Base-by-base conservation (phyloP, 2,797 vertebrate genomes). In the Amblyopsis hoosieri region DNA sequence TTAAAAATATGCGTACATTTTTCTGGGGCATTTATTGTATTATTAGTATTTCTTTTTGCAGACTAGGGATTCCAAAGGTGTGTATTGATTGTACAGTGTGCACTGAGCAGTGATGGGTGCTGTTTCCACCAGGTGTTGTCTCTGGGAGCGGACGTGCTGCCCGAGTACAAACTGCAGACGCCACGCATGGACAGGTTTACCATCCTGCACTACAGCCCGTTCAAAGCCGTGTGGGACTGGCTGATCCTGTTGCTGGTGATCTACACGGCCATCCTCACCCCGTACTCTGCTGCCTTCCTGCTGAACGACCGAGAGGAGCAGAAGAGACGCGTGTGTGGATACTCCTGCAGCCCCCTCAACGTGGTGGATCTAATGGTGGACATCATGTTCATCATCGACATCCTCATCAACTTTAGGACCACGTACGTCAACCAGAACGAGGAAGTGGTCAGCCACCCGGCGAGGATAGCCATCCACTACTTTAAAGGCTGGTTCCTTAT, bases 401-500 rank as follows among this genome's bases (percentile, higher is more conserved):
- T 99, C 88, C 94, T 99, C 70, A 99, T 99, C 86, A 99, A 99
- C 94, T 99, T 99, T 90, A 93, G 98, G 92, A 99, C 98, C 81
- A 99, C 97, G 2, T 99, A 99, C 48, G 98, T 99, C 51, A 99
- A 99, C 89, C 85, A 90, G 72, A 99, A 99, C 60, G 98, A 99
- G 93, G 98, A 99, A 89, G 98, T 99, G 89, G 98, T 99, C 85
- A 99, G 97, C 88, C 94, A 99, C 69, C 97, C 98, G 1, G 95
- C 95, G 66, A 98, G 94, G 91, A 99, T 99, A 85, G 97, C 97
- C 58, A 95, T 99, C 87, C 98, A 99, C 90, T 99, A 99, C 88
- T 99, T 99, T 91, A 99, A 99, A 93, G 98, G 98, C 92, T 99
- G 98, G 98, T 99, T 99, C 92, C 96, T 99, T 85, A 99, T 99